Conservation (phyloP, 2,113 vertebrate species). For the Oophaga pumilio region DNA sequence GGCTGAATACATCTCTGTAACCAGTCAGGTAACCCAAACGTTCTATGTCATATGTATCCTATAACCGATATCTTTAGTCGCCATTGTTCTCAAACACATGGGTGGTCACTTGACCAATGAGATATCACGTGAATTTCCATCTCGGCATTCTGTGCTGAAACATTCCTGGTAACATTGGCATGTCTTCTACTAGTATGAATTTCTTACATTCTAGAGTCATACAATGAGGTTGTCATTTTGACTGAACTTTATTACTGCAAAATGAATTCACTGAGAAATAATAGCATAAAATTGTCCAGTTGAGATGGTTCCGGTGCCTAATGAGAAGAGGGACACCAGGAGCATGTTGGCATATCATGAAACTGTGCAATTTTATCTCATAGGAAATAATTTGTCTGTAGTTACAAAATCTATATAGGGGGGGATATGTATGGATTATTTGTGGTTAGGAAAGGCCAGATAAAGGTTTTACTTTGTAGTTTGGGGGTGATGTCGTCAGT, state of each 20-base stretch:
- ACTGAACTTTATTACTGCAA: not conserved
- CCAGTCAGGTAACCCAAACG: constrained; percentile 40
- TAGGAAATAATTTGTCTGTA: not conserved
- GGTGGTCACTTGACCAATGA: constrained; percentile 37
- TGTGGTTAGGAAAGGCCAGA: not conserved
- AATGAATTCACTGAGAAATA: not conserved
- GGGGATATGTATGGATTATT: not conserved
- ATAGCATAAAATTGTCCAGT: not conserved
- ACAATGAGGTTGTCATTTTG: too few species aligned
- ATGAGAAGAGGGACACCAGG: not conserved
- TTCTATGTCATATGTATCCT: constrained; percentile 14
- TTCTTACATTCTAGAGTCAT: not conserved
- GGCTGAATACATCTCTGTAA: constrained; percentile 27
- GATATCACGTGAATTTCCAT: not conserved
- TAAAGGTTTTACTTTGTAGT: not conserved
- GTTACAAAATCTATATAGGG: not conserved
- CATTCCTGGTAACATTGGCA: not conserved
- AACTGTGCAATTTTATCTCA: not conserved
- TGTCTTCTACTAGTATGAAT: not conserved
- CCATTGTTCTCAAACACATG: not conserved
- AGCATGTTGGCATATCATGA: not conserved
- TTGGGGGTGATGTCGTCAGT: not conserved
- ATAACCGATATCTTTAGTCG: not conserved
- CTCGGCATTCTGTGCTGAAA: not conserved
- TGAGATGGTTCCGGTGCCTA: not conserved